These are phyloP conservation scores for Rhinoderma darwinii DNA, from an alignment of 2,113 vertebrate species.

Conservation along the genomic window DNA sequence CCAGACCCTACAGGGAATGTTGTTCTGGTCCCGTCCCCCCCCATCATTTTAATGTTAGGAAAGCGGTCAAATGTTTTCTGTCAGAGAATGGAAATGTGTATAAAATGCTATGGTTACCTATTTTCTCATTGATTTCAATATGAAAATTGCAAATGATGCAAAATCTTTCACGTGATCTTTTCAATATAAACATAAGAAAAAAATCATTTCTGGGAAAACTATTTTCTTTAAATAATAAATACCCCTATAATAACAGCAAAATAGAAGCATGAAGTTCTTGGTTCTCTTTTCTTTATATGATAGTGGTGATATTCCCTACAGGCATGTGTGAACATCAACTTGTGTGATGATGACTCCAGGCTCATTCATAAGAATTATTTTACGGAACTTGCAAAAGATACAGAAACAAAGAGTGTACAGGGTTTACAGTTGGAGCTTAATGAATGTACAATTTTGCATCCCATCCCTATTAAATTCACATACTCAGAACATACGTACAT, in stretches of 20 bases:
- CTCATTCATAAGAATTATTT: conserved; percentile 19
- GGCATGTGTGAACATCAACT: not conserved
- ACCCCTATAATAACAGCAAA: not conserved
- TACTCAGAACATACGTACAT: not conserved
- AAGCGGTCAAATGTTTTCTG: not conserved
- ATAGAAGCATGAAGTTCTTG: not conserved
- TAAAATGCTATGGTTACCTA: too few species aligned
- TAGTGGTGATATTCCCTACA: not conserved
- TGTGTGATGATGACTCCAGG: not conserved
- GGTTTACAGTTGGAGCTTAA: not conserved
- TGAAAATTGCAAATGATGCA: too few species aligned
- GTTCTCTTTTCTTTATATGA: not conserved
- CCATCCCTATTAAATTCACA: not conserved
- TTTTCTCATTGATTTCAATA: not conserved
- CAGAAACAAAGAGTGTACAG: not conserved
- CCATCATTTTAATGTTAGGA: not conserved
- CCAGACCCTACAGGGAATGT: not conserved
- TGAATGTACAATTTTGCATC: not conserved
- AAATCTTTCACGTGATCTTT: not conserved
- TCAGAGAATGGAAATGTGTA: not conserved
- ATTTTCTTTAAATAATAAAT: not conserved
- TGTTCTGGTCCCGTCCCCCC: not conserved
- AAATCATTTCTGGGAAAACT: not conserved
- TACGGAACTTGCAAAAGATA: not conserved
- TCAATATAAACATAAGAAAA: not conserved